phyloP scores from a whole-genome alignment of 1,140 invertebrate genomes.

The Hylaeus anthracinus region DNA sequence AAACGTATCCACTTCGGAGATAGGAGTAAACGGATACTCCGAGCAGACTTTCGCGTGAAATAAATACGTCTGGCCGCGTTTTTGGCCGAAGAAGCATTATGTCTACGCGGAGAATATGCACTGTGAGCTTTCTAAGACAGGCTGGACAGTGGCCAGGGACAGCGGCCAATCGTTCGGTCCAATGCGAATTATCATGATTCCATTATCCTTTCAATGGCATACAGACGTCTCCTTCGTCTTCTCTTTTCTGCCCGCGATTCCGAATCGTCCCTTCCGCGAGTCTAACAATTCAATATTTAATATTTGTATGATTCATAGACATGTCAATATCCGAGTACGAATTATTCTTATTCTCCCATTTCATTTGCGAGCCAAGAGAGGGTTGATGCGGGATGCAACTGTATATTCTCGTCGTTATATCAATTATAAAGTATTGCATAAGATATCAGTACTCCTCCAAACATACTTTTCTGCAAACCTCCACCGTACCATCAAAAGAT shows the following conservation, averaged over 20 bases:
- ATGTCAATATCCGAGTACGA: too few species aligned
- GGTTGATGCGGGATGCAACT: too few species aligned
- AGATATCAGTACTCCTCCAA: too few species aligned
- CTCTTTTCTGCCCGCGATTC: background rate
- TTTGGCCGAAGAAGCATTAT: constrained; percentile 66
- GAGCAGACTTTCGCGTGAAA: constrained; percentile 61
- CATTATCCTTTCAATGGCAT: constrained; percentile 67
- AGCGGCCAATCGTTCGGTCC: constrained; percentile 65
- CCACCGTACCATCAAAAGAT: too few species aligned
- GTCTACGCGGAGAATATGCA: constrained; percentile 54
- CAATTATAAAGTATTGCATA: too few species aligned
- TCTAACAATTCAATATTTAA: too few species aligned
- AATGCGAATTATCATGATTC: constrained; percentile 62
- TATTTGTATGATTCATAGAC: too few species aligned
- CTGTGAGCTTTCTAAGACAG: constrained; percentile 28
- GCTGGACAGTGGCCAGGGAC: constrained; percentile 72
- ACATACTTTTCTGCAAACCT: too few species aligned
- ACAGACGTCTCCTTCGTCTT: background rate
- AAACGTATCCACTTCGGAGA: constrained; percentile 44
- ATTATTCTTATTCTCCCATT: too few species aligned
- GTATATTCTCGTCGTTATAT: too few species aligned
- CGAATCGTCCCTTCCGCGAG: background rate
- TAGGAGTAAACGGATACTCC: constrained; percentile 57
- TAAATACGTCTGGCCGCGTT: constrained; percentile 73
- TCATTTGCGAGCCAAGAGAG: too few species aligned